Evolutionary conservation across 1,140 invertebrate species (phyloP).

Genomic region (Callitettix versicolor): DNA sequence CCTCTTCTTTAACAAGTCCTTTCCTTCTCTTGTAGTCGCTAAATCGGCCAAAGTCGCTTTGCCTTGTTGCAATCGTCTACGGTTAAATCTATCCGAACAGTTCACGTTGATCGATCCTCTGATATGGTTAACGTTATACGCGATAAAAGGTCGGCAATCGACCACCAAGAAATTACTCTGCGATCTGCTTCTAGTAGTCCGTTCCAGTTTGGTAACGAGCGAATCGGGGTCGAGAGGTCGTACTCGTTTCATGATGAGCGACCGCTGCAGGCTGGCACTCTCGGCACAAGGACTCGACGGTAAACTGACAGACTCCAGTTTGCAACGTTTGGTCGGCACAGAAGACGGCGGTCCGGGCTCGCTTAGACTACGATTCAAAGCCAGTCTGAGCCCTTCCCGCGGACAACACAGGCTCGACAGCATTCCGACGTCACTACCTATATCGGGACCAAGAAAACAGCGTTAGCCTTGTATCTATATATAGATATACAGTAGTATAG

Average conservation of each 20-base stretch:
- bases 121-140: conserved; percentile 61
- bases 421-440: conserved; percentile 3
- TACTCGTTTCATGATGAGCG: conserved; percentile 35
- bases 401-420: conserved; percentile 25
- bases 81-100: conserved; percentile 61
- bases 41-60: conserved; percentile 56
- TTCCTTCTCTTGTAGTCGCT: conserved; percentile 48
- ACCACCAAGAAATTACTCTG: conserved; percentile 40
- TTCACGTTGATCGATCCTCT: conserved; percentile 63
- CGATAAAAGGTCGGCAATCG: conserved; percentile 61
- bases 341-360: conserved; percentile 41
- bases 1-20: conserved; percentile 47
- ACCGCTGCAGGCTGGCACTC: conserved; percentile 39
- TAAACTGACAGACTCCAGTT: conserved; percentile 43
- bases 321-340: conserved; percentile 38
- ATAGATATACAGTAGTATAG: no score
- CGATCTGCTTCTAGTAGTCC: conserved; percentile 6
- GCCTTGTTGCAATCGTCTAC: conserved; percentile 53
- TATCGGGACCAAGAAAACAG: not conserved
- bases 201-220: conserved; percentile 30
- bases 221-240: conserved; percentile 31
- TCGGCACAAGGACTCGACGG: conserved; percentile 47
- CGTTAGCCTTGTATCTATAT: no score
- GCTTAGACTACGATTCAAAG: conserved; percentile 46
- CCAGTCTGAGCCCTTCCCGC: conserved; percentile 45